Percentiles rank a stretch among this genome's conserved stretches.
Evolutionary conservation across 1,140 invertebrate species (phyloP).

Genomic region (Myzus persicae): DNA sequence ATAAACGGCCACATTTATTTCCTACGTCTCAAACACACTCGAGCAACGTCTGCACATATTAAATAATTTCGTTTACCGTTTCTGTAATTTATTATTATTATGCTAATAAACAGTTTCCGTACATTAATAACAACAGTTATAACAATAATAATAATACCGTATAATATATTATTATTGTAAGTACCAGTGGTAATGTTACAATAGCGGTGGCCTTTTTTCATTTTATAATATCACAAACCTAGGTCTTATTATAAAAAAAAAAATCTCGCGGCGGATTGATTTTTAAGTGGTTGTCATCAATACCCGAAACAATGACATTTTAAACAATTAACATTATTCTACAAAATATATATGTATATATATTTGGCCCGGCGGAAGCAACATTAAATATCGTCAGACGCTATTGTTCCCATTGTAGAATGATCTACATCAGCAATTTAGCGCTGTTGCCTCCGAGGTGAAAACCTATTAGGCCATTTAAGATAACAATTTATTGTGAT

Average conservation of each 20-base stretch:
- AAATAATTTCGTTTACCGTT: not conserved
- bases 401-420: not conserved
- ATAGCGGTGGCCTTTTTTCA: not conserved
- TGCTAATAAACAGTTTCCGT: not conserved
- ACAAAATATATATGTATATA: not conserved
- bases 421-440: conserved; percentile 28
- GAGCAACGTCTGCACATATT: not conserved
- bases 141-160: not conserved
- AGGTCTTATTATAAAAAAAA: not conserved
- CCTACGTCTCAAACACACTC: not conserved
- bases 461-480: not conserved
- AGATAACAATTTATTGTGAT: not conserved
- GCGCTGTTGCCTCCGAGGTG: not conserved
- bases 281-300: conserved; percentile 3
- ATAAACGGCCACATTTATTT: not conserved
- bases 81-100: not conserved
- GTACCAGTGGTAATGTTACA: not conserved
- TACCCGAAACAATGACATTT: not conserved
- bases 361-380: not conserved
- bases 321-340: not conserved
- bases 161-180: conserved; percentile 1
- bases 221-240: not conserved
- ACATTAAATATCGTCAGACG: conserved; percentile 28
- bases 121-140: not conserved
- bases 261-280: not conserved